Evolutionary conservation across 2,797 vertebrate genomes (phyloP), one percentile per base, ranked within the genome.

Genomic region (Cirrhinus mrigala): DNA sequence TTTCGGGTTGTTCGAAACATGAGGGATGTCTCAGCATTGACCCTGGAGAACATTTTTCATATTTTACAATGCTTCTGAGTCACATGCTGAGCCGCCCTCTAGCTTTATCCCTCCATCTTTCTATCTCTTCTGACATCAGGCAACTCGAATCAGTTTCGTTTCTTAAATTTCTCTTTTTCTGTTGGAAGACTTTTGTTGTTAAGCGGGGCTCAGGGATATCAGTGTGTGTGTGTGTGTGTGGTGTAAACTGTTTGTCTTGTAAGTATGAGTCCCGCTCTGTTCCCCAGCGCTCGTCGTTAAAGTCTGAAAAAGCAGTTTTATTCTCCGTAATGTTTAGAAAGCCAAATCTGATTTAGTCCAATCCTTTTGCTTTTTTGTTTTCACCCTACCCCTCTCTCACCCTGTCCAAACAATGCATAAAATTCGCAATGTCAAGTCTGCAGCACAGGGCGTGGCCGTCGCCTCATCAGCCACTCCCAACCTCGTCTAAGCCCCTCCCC

Each of bases 401-500:
- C 37, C 52, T 62, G 64, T 88, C 56, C 54, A 15, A 81, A 54
- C 56, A 68, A 76, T 85, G 60, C 69, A 81, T 80, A 87, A 64
- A 52, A 56, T 79, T 73, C 48, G 68, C 54, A 74, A n/a, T 73
- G 77, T 90, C 85, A 87, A 64, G 85, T 88, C 24, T 81, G 56
- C 84, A 90, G 48, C 37, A 86, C 82, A 20, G 82, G 82, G 78
- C 8, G 85, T 83, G 87, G 73, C 71, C 37, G 80, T 33, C 50
- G 58, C 71, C 83, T 88, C 7, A 62, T 84, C 33, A 88, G 83
- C 88, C 88, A 84, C 84, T 44, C 88, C 89, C 89, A 86, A 70
- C 88, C 88, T 77, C 80, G 81, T 62, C 94, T 84, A 90, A 90
- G 87, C 87, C 86, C 89, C 89, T 84, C 87, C 89, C 89, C 89